These are phyloP conservation scores for Bombus difficillimus DNA, from an alignment of 1,140 invertebrate species.

Conservation along the genomic window DNA sequence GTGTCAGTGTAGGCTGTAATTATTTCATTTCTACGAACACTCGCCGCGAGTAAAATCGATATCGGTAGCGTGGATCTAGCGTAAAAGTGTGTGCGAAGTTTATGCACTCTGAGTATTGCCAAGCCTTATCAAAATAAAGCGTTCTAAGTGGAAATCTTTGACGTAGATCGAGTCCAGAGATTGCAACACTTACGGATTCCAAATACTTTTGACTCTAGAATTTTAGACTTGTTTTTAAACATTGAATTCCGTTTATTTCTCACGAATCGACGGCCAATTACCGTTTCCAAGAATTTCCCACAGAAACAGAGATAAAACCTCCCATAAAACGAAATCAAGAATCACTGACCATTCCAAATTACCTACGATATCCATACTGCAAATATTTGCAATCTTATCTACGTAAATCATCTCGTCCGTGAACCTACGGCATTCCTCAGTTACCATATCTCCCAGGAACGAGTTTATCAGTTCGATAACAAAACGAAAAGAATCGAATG, in stretches of 20 bases:
- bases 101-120: not conserved
- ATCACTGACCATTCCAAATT: not conserved
- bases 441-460: too few species aligned
- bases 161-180: not conserved
- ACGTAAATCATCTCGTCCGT: not conserved
- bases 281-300: not conserved
- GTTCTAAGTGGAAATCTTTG: not conserved
- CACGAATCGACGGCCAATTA: too few species aligned
- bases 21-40: constrained; percentile 24
- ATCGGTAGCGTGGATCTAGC: not conserved
- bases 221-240: not conserved
- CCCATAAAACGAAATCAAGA: not conserved
- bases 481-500: not conserved
- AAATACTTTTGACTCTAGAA: not conserved
- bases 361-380: not conserved
- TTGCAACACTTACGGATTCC: not conserved
- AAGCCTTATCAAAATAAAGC: not conserved
- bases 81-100: not conserved
- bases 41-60: not conserved
- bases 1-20: constrained; percentile 29
- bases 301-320: not conserved
- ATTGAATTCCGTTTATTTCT: not conserved
- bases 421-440: not conserved
- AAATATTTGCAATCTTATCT: not conserved
- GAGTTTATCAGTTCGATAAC: not conserved